Percentiles rank a stretch among this genome's conserved stretches.
These are phyloP conservation scores for Telmatherina bonti DNA, from an alignment of 2,797 vertebrate species.

Conservation along the genomic window DNA sequence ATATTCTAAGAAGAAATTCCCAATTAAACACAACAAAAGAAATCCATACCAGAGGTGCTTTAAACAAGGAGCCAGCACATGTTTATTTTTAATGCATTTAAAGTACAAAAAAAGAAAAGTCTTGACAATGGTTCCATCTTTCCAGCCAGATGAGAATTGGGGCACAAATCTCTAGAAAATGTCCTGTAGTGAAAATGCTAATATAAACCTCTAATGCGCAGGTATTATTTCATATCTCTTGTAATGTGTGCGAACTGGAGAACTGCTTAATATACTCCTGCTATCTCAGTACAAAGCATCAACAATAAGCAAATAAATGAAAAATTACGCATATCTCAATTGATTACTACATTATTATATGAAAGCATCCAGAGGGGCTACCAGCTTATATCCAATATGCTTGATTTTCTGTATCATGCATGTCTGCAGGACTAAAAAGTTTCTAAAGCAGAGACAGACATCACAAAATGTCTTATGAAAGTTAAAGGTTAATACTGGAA, in stretches of 20 bases:
- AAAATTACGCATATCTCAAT: constrained; percentile 32
- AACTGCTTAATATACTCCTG: constrained; percentile 1
- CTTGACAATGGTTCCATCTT: constrained; percentile 62
- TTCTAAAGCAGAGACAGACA: constrained; percentile 25
- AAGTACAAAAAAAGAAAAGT: constrained; percentile 68
- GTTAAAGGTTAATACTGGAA: constrained; percentile 14
- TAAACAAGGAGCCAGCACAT: constrained; percentile 71
- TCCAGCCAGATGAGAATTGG: constrained; percentile 52
- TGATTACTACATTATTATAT: constrained; percentile 23
- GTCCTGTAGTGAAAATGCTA: constrained; percentile 25
- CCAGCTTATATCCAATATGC: constrained; percentile 3
- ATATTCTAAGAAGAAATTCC: constrained; percentile 46
- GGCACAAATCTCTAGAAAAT: constrained; percentile 49
- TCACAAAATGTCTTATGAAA: constrained; percentile 14
- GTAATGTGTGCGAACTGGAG: constrained; percentile 29
- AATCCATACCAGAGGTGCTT: constrained; percentile 69
- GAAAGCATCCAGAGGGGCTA: constrained; percentile 13
- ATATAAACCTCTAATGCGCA: constrained; percentile 35
- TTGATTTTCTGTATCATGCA: constrained; percentile 46
- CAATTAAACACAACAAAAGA: constrained; percentile 71
- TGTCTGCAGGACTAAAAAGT: constrained; percentile 17
- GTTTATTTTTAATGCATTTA: constrained; percentile 78
- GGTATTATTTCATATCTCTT: constrained; percentile 46
- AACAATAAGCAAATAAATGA: constrained; percentile 29
- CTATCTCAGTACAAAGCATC: constrained; percentile 40